phyloP scores from a whole-genome alignment of 2,113 vertebrate species.

The Camelus bactrianus region DNA sequence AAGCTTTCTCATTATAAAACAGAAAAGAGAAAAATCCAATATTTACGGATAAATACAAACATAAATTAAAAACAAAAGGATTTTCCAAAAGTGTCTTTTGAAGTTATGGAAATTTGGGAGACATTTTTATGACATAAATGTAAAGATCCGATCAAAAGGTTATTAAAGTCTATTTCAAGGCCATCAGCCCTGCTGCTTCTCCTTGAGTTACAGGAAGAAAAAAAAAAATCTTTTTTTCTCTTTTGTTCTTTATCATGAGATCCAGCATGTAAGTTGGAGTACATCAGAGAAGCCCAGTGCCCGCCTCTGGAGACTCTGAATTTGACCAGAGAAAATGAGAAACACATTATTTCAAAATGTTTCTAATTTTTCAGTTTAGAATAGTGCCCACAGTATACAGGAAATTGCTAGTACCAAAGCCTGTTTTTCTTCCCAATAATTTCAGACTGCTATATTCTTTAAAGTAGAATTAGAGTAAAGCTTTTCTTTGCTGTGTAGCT shows the following conservation, averaged over 20 bases:
- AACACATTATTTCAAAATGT: constrained; percentile 68
- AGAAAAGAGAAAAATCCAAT: constrained; percentile 13
- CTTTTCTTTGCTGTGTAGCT: neutral
- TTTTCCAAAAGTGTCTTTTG: neutral
- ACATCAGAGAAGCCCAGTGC: neutral
- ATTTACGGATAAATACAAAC: constrained; percentile 25
- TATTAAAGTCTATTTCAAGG: neutral
- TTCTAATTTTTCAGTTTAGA: constrained; percentile 68
- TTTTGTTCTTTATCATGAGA: constrained; percentile 40
- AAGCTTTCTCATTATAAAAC: constrained; percentile 52
- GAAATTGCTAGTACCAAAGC: constrained; percentile 31
- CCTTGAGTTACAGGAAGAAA: constrained; percentile 27
- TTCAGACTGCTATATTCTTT: constrained; percentile 54
- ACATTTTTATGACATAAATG: neutral
- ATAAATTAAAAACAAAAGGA: constrained; percentile 62
- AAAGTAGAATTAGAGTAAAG: constrained; percentile 20
- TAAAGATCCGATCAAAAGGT: neutral
- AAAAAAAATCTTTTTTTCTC: constrained; percentile 35
- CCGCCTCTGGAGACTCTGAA: constrained; percentile 35
- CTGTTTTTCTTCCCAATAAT: constrained; percentile 51
- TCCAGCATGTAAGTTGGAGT: neutral
- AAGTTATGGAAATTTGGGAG: neutral
- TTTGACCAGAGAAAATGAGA: constrained; percentile 72
- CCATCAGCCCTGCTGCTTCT: neutral
- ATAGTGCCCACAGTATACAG: neutral